Evolutionary conservation across 92 coral and sea anemone genomes (phyloP), one percentile per base, ranked within the genome.

Genomic region (Epizoanthus rinbou): DNA sequence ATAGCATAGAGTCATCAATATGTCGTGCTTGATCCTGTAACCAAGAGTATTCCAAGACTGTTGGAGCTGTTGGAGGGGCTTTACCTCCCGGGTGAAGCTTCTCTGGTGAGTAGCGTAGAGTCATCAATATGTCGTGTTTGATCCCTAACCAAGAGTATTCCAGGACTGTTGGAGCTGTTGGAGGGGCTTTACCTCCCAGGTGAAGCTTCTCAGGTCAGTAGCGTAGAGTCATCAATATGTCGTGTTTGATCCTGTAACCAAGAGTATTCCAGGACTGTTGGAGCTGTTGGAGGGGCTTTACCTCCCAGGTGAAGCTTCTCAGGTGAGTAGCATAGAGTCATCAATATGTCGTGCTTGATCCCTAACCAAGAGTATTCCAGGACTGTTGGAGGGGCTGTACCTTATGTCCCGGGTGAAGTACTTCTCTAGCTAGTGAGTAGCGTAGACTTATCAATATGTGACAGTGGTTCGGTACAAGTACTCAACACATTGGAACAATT

Each of bases 341-440:
- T 68, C 24, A 28, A 28, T 28, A 28, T 28, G 2, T 28, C 13
- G 98, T 96, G 62, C 88, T 96, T 69, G 99, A 96, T 79, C 99
- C 99, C 6, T 96, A 75, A 91, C 98, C n/a, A 96, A 94, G 82
- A 89, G 97, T 54, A 90, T 93, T 10, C 97, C 99, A 57, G 98
- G 99, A 11, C 86, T 96, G 3, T 28, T 2, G 31, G 31, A 28
- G 31, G 99, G 97, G 19, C 89, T 94, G 24, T 96, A 92, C 79
- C 85, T 94, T 8, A 92, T 96, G 99, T 95, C 98, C 28, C 94
- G 87, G 90, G 99, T 96, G 83, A 95, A 95, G 76, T 94, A 96
- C 75, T 65, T 96, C 73, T 93, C 99, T 92, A 98, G 99, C 99
- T 92, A 98, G 99, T 94, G 81, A 1, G 57, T 33, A 8, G 1